Percentiles rank a stretch among this genome's conserved stretches.
Conservation (phyloP, 2,888 invertebrate genomes). For the Sphaerophoria rueppellii region DNA sequence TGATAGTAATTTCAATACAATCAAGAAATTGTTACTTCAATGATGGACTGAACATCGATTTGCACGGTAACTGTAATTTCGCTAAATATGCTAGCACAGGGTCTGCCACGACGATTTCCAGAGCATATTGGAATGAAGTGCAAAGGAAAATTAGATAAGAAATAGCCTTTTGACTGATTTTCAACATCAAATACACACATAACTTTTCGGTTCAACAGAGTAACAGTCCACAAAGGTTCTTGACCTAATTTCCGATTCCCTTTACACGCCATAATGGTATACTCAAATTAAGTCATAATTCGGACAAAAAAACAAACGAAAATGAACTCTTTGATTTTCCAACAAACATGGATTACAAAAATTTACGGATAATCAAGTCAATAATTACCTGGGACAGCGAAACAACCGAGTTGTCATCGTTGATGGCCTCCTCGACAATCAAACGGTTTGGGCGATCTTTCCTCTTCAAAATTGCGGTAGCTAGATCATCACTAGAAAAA, state of each 20-base stretch:
- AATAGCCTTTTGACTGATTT: background rate
- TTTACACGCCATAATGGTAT: constrained; percentile 20
- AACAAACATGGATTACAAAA: background rate
- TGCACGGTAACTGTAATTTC: too few relatives aligned
- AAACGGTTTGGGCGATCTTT: constrained; percentile 99
- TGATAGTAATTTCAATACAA: too few relatives aligned
- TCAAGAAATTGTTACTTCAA: too few relatives aligned
- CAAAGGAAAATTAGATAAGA: too few relatives aligned
- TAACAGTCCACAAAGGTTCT: constrained; percentile 43
- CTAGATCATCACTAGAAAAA: constrained; percentile 91
- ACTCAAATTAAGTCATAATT: background rate
- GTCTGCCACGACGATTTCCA: too few relatives aligned
- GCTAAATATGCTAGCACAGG: too few relatives aligned
- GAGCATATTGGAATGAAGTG: too few relatives aligned
- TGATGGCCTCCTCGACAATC: constrained; percentile 98
- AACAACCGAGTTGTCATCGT: constrained; percentile 99
- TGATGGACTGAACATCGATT: too few relatives aligned
- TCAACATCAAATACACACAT: background rate
- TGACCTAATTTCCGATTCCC: constrained; percentile 51
- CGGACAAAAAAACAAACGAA: background rate
- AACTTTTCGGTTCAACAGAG: background rate
- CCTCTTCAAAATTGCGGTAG: constrained; percentile 98
- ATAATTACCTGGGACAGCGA: constrained; percentile 92
- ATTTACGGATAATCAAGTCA: background rate
- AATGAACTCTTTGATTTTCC: background rate